phyloP scores from a whole-genome alignment of 1,140 invertebrate species.

The Phymastichus coffea region DNA sequence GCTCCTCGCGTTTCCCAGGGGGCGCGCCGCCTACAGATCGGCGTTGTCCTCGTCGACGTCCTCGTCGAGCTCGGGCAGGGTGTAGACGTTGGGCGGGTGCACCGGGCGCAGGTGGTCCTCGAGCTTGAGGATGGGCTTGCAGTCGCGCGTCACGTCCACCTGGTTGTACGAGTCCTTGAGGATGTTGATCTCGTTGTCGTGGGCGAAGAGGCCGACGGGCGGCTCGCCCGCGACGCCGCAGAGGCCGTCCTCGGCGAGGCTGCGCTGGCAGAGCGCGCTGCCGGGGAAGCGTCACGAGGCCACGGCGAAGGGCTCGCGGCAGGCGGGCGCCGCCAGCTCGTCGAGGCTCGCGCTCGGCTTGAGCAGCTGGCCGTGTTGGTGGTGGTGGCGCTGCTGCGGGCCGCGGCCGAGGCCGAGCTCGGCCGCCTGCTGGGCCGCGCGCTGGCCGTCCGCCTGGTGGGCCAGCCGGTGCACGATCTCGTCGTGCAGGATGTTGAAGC shows the following conservation, averaged over 20 bases:
- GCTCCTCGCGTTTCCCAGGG: background rate
- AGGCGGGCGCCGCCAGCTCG: constrained; percentile 56
- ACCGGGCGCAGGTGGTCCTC: constrained; percentile 47
- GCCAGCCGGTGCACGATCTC: constrained; percentile 81
- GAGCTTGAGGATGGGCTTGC: constrained; percentile 50
- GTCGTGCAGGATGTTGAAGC: constrained; percentile 95
- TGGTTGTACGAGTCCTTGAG: constrained; percentile 54
- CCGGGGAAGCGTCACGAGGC: constrained; percentile 68
- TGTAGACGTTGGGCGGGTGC: constrained; percentile 59
- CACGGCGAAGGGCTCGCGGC: constrained; percentile 59
- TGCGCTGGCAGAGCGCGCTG: constrained; percentile 62
- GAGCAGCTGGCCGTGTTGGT: constrained; percentile 41
- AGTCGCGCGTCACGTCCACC: constrained; percentile 52
- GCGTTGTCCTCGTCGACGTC: constrained; percentile 62
- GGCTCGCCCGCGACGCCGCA: constrained; percentile 59
- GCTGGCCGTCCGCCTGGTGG: constrained; percentile 59
- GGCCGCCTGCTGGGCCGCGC: background rate
- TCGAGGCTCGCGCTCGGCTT: constrained; percentile 58
- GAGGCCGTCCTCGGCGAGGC: constrained; percentile 65
- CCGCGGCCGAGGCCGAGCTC: background rate
- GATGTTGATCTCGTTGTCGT: constrained; percentile 55
- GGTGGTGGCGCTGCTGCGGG: background rate
- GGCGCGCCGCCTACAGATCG: constrained; percentile 51
- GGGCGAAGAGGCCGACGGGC: constrained; percentile 59
- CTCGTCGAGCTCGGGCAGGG: constrained; percentile 64